Percentiles rank a stretch among this genome's conserved stretches.
These are phyloP conservation scores for Leptodactylus fallax DNA, from an alignment of 2,797 vertebrate species.

Conservation along the genomic window DNA sequence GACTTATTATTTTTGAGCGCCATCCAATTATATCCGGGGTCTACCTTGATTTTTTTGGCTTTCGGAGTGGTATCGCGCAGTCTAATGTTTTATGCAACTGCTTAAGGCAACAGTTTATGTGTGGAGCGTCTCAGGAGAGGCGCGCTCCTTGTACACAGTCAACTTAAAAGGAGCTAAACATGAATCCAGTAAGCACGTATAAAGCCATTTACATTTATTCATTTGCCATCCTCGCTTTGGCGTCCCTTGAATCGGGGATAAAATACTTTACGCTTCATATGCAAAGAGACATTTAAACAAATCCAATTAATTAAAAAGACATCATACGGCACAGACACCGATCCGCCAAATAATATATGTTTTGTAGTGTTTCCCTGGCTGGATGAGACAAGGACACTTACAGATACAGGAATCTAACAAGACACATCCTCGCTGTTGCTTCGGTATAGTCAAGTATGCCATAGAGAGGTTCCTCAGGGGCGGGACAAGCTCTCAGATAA, in stretches of 20 bases:
- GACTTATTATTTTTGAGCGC: constrained; percentile 42
- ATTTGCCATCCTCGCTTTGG: background rate
- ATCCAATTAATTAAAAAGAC: constrained; percentile 54
- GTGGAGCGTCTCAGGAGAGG: constrained; percentile 44
- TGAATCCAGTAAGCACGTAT: constrained; percentile 40
- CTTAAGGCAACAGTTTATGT: constrained; percentile 57
- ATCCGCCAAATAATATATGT: constrained; percentile 16
- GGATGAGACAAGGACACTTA: background rate
- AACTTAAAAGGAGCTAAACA: constrained; percentile 59
- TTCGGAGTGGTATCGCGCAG: constrained; percentile 13
- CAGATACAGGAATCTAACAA: constrained; percentile 15
- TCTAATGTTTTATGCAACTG: constrained; percentile 61
- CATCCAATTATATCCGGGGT: constrained; percentile 31
- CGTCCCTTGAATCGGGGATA: constrained; percentile 19
- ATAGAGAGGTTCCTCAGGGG: background rate
- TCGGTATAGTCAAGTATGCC: too few relatives aligned
- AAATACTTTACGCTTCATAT: constrained; percentile 26
- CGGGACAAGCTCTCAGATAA: background rate
- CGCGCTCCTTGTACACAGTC: constrained; percentile 50
- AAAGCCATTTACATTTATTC: constrained; percentile 50
- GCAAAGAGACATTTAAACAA: constrained; percentile 46
- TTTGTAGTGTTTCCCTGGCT: background rate
- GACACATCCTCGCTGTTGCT: background rate
- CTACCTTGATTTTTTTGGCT: constrained; percentile 10
- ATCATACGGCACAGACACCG: background rate